Percentiles rank a stretch among this genome's conserved stretches.
Conservation (phyloP, 2,888 invertebrate species). For the Cantharis rufa region DNA sequence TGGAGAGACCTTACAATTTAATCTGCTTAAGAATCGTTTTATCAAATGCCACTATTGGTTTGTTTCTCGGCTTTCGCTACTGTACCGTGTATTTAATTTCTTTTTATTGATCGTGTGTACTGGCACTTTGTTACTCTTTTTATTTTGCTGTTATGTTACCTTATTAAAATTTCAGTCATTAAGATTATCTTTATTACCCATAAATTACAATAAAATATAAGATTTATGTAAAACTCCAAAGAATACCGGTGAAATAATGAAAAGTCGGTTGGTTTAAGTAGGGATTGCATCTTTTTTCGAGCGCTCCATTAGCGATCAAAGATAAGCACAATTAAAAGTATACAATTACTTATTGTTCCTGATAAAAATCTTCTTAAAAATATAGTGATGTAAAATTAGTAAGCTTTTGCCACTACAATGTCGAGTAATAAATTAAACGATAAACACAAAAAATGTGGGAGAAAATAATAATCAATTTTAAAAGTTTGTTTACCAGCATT, state of each 20-base stretch:
- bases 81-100: not conserved
- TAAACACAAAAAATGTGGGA: not conserved
- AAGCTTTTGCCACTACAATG: not conserved
- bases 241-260: not conserved
- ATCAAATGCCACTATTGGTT: not conserved
- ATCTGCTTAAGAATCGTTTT: constrained; percentile 12
- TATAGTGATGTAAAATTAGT: not conserved
- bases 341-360: not conserved
- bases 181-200: constrained; percentile 22
- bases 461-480: not conserved
- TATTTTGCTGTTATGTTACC: not conserved
- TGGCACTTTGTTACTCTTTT: not conserved
- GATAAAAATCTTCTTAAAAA: not conserved
- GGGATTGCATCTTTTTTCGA: not conserved
- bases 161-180: constrained; percentile 1
- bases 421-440: not conserved
- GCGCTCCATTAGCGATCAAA: not conserved
- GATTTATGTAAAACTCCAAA: not conserved
- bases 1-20: constrained; percentile 17
- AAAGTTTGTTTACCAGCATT: not conserved
- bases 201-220: constrained; percentile 13
- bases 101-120: not conserved
- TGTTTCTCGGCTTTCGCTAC: not conserved
- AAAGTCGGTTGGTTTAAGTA: not conserved
- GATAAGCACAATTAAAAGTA: not conserved